Evolutionary conservation across 92 coral and sea anemone species (phyloP), one percentile per base, ranked within the genome.

Genomic region (Micromussa lordhowensis): DNA sequence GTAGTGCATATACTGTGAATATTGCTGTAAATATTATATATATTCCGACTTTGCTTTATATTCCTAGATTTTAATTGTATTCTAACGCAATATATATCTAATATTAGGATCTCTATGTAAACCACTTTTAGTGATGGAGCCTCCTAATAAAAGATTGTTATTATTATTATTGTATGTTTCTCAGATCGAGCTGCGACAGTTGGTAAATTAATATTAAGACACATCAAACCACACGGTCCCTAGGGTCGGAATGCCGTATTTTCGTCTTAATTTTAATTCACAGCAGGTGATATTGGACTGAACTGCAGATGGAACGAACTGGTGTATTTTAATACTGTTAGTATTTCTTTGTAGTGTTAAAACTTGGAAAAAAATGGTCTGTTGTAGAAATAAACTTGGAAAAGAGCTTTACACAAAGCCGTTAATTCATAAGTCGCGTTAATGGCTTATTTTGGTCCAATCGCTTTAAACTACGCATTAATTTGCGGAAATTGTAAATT

Each of bases 401-500:
- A 36, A 73, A 35, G 78, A 28, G 53, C 78, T 21, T 73, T 19
- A 36, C 53, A 36, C 51, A 73, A 73, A 35, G 78, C 78, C 78
- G 53, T 73, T 73, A 73, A 73, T 73, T 73, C 17, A 36, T 35
- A 1, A 18, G 28, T 73, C 3, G 24, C 78, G 19, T 73, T 11
- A 73, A 73, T 34, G 49, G 78, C 51, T 73, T 73, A 73, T 19
- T 18, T 35, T 73, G 5, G 78, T 35, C 49, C 78, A 73, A 34
- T 73, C 78, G 49, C 36, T 17, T 73, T 16, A 73, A 73, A 73
- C 53, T 73, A 3, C 71, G 51, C 51, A 35, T 73, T 35, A 34
- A 38, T 73, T n/a, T 73, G 51, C 78, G 78, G 78, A 73, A 73
- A 73, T 32, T 31, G 4, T 66, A 73, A 16, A 73, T 29, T 73